phyloP scores from a whole-genome alignment of 2,888 invertebrate species.

The Automeris io region DNA sequence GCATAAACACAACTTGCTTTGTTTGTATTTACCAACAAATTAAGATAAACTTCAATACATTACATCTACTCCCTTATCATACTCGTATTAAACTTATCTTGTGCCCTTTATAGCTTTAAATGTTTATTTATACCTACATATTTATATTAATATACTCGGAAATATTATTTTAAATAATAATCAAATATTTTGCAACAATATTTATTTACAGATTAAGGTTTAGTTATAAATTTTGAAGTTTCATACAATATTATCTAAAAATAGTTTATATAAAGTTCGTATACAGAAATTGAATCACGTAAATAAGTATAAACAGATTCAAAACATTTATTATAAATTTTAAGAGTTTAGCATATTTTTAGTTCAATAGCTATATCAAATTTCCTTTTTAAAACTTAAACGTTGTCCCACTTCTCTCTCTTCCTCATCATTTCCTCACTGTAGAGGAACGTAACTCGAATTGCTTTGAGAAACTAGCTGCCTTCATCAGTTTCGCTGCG shows the following conservation, averaged over 20 bases:
- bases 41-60: constrained; percentile 1
- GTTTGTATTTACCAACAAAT: not conserved
- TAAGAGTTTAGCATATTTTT: too few relatives aligned
- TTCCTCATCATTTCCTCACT: too few relatives aligned
- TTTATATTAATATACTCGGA: not conserved
- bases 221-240: not conserved
- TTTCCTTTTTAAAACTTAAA: too few relatives aligned
- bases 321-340: too few relatives aligned
- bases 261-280: not conserved
- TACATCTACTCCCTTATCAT: not conserved
- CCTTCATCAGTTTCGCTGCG: too few relatives aligned
- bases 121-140: not conserved
- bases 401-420: too few relatives aligned
- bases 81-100: not conserved
- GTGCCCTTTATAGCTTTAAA: not conserved
- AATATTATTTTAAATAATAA: not conserved
- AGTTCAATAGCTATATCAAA: too few relatives aligned
- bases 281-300: not conserved
- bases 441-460: too few relatives aligned
- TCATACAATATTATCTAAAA: not conserved
- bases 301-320: too few relatives aligned
- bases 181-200: constrained; percentile 18
- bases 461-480: too few relatives aligned
- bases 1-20: not conserved
- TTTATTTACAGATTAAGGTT: constrained; percentile 14